Conservation (phyloP, 1,140 invertebrate species). For the Psix sp. region DNA sequence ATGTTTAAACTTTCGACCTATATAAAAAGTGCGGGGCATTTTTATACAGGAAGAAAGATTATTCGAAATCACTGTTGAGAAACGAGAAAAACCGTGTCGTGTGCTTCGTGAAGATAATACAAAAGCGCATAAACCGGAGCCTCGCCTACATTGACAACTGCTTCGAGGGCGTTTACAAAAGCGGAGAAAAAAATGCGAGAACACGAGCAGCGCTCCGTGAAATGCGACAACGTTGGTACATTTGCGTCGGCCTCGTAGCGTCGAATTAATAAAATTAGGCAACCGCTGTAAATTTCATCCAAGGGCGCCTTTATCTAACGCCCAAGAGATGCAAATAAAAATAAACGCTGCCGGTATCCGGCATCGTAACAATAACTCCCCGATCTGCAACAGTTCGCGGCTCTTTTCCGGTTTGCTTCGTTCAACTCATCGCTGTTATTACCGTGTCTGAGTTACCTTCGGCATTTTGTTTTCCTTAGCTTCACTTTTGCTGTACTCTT, state of each 20-base stretch:
- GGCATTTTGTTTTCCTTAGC: slow-evolving; percentile 1
- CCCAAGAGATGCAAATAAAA: slow-evolving; percentile 40
- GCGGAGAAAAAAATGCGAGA: slow-evolving; percentile 10
- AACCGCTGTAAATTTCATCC: slow-evolving; percentile 37
- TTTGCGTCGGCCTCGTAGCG: slow-evolving; percentile 28
- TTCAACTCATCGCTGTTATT: slow-evolving; percentile 13
- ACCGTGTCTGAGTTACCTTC: slow-evolving; percentile 17
- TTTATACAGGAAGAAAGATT: too few species aligned
- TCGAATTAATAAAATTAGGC: slow-evolving; percentile 48
- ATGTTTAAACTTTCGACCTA: too few species aligned
- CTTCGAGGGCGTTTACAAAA: slow-evolving; percentile 3
- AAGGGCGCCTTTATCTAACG: slow-evolving; percentile 36
- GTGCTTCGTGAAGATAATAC: too few species aligned
- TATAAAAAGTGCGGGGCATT: too few species aligned
- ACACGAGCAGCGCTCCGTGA: slow-evolving; percentile 19
- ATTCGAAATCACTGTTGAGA: too few species aligned
- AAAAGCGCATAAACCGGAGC: slow-evolving; percentile 11
- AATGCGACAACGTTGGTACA: slow-evolving; percentile 25
- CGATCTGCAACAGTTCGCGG: slow-evolving; percentile 19
- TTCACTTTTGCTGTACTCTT: slow-evolving; percentile 32
- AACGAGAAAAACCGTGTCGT: too few species aligned
- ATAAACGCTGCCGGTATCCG: slow-evolving; percentile 17
- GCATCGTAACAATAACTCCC: slow-evolving; percentile 51
- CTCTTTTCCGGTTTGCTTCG: slow-evolving; percentile 47
- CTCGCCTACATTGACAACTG: slow-evolving; percentile 29